Evolutionary conservation across 2,888 invertebrate genomes (phyloP).

Genomic region (Rotaria socialis): DNA sequence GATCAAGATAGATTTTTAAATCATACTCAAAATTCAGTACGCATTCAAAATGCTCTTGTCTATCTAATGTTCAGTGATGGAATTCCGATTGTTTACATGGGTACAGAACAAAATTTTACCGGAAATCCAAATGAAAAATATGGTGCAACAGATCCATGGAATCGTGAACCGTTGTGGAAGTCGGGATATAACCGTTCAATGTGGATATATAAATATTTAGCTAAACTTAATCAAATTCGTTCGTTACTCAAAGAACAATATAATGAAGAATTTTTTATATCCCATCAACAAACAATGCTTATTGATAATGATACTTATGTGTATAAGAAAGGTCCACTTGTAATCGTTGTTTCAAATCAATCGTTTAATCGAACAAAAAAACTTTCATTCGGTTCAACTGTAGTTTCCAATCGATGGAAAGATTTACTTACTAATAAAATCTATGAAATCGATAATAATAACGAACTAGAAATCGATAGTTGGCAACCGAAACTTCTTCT

Average conservation of each 20-base stretch:
- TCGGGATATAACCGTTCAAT: not conserved
- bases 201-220: not conserved
- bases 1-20: slow-evolving; percentile 50
- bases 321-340: not conserved
- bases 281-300: not conserved
- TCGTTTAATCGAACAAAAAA: not conserved
- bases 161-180: slow-evolving; percentile 49
- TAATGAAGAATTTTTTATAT: not conserved
- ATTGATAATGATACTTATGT: not conserved
- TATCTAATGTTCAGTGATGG: slow-evolving; percentile 49
- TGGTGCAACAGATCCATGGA: slow-evolving; percentile 49
- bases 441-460: not conserved
- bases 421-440: not conserved
- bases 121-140: not conserved
- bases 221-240: not conserved
- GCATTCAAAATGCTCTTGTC: slow-evolving; percentile 49
- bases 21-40: slow-evolving; percentile 47
- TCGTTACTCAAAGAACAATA: not conserved
- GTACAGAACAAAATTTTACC: slow-evolving; percentile 49
- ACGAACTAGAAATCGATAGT: not conserved
- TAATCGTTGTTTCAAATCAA: not conserved
- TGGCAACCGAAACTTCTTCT: not conserved
- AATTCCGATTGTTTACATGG: slow-evolving; percentile 50
- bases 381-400: not conserved
- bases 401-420: not conserved